Evolutionary conservation across 2,888 invertebrate species (phyloP).

Genomic region (Thera britannica): DNA sequence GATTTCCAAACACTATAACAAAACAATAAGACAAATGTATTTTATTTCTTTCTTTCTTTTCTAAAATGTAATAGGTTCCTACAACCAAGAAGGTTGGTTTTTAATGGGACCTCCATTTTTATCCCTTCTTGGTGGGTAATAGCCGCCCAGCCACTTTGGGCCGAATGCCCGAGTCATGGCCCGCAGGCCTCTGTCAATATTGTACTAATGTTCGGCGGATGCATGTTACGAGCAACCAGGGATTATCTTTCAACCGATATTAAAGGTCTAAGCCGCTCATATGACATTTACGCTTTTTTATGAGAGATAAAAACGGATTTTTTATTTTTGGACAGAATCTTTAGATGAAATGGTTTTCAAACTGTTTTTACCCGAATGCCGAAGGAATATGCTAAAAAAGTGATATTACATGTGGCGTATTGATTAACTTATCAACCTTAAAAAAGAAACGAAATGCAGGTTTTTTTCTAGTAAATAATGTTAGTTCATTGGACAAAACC

Average conservation of each 20-base stretch:
- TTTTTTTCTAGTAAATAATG: too few relatives aligned
- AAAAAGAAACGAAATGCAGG: too few relatives aligned
- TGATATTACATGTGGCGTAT: too few relatives aligned
- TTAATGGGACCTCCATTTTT: conserved; percentile 6
- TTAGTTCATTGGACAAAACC: too few relatives aligned
- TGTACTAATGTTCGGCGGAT: conserved; percentile 37
- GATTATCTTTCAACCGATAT: conserved; percentile 27
- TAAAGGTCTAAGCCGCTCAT: conserved; percentile 22
- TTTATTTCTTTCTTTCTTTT: too few relatives aligned
- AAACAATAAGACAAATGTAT: too few relatives aligned
- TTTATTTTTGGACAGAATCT: conserved; percentile 1
- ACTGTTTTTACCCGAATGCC: too few relatives aligned
- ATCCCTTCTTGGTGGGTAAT: conserved; percentile 35
- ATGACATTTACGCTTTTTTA: background rate
- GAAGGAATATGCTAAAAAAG: too few relatives aligned
- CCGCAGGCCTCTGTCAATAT: conserved; percentile 32
- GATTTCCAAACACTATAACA: too few relatives aligned
- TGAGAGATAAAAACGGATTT: background rate
- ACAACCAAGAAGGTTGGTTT: background rate
- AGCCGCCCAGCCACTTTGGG: conserved; percentile 45
- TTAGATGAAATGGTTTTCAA: too few relatives aligned
- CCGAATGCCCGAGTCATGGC: conserved; percentile 42
- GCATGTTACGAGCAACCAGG: conserved; percentile 25
- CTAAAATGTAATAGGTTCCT: background rate
- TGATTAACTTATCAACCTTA: too few relatives aligned